These are phyloP conservation scores for Cerastis rubricosa DNA, from an alignment of 2,888 invertebrate species.

Conservation along the genomic window DNA sequence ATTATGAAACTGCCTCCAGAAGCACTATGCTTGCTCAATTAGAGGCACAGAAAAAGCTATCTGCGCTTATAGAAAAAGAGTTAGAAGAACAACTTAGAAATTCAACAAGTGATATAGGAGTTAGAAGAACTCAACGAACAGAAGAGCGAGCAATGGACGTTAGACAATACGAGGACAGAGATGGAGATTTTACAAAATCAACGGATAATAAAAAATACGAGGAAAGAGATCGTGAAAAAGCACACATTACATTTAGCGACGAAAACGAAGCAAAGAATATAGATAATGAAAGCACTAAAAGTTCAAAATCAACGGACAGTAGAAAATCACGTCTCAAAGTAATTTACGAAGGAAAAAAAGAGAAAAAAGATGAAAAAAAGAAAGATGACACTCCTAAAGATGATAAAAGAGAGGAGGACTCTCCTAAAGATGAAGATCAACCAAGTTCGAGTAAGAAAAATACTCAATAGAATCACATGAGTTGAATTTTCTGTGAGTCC, in stretches of 20 bases:
- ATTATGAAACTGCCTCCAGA: not conserved
- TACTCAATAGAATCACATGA: not conserved
- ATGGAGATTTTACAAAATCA: too few species aligned
- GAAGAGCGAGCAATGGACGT: too few species aligned
- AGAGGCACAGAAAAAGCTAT: not conserved
- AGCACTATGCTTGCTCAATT: not conserved
- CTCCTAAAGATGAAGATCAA: slow-evolving; percentile 11
- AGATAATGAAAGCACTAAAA: not conserved
- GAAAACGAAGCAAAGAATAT: not conserved
- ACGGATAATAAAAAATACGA: not conserved
- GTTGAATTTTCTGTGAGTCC: not conserved
- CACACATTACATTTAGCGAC: not conserved
- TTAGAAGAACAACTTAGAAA: not conserved
- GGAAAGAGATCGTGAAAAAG: not conserved
- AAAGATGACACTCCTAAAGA: not conserved
- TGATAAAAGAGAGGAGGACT: not conserved
- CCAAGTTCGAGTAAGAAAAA: slow-evolving; percentile 44
- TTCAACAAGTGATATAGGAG: not conserved
- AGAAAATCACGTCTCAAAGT: not conserved
- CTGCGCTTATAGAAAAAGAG: not conserved
- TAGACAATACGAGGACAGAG: too few species aligned
- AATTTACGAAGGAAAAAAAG: too few species aligned
- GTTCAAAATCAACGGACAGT: not conserved
- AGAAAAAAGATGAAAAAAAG: not conserved
- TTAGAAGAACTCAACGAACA: not conserved